These are phyloP conservation scores for Ceratina australensis DNA, from an alignment of 1,140 invertebrate genomes.

Conservation along the genomic window DNA sequence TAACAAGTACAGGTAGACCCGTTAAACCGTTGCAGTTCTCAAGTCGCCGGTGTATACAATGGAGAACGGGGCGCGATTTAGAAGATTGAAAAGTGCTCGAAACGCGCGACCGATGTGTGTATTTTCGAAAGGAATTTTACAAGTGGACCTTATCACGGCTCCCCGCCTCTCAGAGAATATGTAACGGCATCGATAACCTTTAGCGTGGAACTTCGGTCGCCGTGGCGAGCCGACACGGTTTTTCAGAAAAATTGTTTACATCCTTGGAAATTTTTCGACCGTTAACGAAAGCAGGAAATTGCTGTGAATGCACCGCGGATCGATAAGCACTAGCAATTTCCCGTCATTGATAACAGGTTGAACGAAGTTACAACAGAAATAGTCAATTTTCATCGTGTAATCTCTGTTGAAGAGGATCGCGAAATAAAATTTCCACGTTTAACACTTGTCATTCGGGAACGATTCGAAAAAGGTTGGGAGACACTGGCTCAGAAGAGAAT, in stretches of 20 bases:
- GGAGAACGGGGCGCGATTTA: background rate
- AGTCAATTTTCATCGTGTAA: too few relatives aligned
- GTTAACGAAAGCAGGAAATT: too few relatives aligned
- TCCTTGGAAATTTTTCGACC: constrained; percentile 17
- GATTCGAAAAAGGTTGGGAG: too few relatives aligned
- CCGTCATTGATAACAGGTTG: too few relatives aligned
- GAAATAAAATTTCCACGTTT: too few relatives aligned
- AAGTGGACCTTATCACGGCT: constrained; percentile 43
- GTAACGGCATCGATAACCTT: constrained; percentile 42
- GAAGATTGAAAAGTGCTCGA: background rate
- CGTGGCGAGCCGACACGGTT: constrained; percentile 7
- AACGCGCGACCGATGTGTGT: too few relatives aligned
- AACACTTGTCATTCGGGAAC: too few relatives aligned
- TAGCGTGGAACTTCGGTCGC: constrained; percentile 31
- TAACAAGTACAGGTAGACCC: background rate
- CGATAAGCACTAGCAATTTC: background rate
- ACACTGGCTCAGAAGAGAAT: constrained; percentile 19
- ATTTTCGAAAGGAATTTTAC: constrained; percentile 47
- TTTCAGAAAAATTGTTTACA: constrained; percentile 14
- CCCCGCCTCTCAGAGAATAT: constrained; percentile 2
- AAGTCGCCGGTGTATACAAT: background rate
- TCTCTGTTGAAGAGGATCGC: too few relatives aligned
- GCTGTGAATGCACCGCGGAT: too few relatives aligned
- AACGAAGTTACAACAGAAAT: background rate
- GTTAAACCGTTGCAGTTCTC: background rate